phyloP scores from a whole-genome alignment of 1,140 invertebrate genomes.

The Octopus bimaculoides region DNA sequence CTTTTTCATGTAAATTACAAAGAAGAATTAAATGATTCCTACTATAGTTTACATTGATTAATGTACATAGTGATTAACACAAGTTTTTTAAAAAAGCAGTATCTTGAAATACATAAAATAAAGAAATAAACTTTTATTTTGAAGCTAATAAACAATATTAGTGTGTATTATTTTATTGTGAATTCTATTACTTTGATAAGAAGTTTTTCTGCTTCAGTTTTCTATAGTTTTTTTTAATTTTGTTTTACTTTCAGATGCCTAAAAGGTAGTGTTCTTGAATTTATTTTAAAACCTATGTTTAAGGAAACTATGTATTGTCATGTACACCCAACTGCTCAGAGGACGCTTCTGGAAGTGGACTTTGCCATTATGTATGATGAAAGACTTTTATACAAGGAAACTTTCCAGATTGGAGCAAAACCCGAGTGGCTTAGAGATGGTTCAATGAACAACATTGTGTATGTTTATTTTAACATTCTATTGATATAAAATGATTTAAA shows the following conservation, averaged over 20 bases:
- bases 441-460: constrained; percentile 9
- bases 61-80: too few species aligned
- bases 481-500: too few species aligned
- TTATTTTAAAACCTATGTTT: constrained; percentile 33
- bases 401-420: constrained; percentile 28
- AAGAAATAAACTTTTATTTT: too few species aligned
- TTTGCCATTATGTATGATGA: constrained; percentile 26
- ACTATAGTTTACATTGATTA: too few species aligned
- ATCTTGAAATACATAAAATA: too few species aligned
- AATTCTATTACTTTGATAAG: constrained; percentile 10
- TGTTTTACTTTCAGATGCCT: constrained; percentile 23
- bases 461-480: neutral
- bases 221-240: too few species aligned
- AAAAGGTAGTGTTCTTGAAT: constrained; percentile 36
- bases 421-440: constrained; percentile 37
- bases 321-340: constrained; percentile 30
- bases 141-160: too few species aligned
- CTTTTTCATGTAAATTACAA: too few species aligned
- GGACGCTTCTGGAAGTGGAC: constrained; percentile 34
- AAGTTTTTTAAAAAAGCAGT: too few species aligned
- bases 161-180: too few species aligned
- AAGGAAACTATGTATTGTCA: constrained; percentile 35
- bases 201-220: neutral
- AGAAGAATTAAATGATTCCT: too few species aligned
- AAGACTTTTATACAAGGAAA: constrained; percentile 22